Base-by-base conservation (phyloP, 1,140 invertebrate species). In the Protaetia brevitarsis region DNA sequence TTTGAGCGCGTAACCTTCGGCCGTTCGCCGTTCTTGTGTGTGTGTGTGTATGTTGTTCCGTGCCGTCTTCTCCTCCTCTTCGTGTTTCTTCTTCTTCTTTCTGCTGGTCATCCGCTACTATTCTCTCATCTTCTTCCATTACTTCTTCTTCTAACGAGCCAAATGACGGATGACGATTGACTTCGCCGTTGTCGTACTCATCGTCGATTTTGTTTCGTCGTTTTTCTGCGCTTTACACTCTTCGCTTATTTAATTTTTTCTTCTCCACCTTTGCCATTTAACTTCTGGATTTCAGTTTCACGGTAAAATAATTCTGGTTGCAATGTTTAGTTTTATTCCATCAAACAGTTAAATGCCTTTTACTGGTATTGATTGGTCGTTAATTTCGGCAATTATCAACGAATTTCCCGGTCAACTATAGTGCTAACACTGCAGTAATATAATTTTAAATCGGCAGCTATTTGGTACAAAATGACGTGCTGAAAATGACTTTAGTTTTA, bases 1-100 rank as follows among this genome's bases (percentile, higher is more conserved):
- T 59, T 59, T 59, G 57, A 59, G 11, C 57, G 23, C 57, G 57
- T 16, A 31, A 59, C 57, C 27, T 59, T 31, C 26, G 57, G 45
- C 45, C 45, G 45, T 51, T 23, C 26, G 26, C 23, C 29, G 19
- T 51, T 16, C 10, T 41, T 5, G n/a, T n/a, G n/a, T n/a, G n/a
- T n/a, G n/a, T n/a, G n/a, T n/a, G n/a, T n/a, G n/a, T n/a, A n/a
- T n/a, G n/a, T n/a, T n/a, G n/a, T n/a, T n/a, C n/a, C n/a, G 7
- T 41, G 11, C 19, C 19, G 19, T 51, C 41, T 23, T 51, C 19
- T 23, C 26, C 41, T 51, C 11, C 8, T 19, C 41, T 51, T 51
- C 19, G 41, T 19, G 41, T 23, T 51, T 23, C 41, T 19, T 23
- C 41, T 51, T 19, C 41, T 23, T 19, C 5, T 23, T 51, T 10